Evolutionary conservation across 2,888 invertebrate species (phyloP), one percentile per base, ranked within the genome.

Genomic region (Conus canariensis): DNA sequence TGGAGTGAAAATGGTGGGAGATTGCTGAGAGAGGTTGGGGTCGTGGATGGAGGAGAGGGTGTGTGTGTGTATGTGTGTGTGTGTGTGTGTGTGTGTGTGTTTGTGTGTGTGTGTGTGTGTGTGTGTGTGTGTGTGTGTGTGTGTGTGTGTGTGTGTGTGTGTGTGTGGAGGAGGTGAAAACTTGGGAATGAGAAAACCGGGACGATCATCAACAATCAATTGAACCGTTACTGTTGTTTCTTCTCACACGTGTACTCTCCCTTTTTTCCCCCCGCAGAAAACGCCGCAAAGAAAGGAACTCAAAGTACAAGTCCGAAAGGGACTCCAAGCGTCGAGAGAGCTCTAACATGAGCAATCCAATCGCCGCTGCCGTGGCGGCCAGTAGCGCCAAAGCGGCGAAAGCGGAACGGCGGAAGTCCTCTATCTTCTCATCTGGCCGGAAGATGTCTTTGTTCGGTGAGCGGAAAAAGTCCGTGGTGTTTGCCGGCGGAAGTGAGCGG

Each of bases 361-460:
- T 74, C 45, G 74, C 70, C 85, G 58, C 85, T 8, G 77, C 88
- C 19, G 77, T 82, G 16, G 88, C 82, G 9, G 82, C 74, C 12
- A 74, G 70, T 58, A 60, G 64, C 30, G 67, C 85, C 58, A 74
- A 25, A 16, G 59, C 70, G 45, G 56, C 85, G 56, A 89, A 89
- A 85, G 74, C n/a, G 12, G 60, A n/a, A 12, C 83, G 89, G 10
- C 30, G 88, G 16, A 85, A 85, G 74, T 85, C 85, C 10, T 89
- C 89, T 74, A 58, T 85, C 30, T 85, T 89, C 88, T 58, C 59
- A 22, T 83, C 83, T 7, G 85, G 83, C 59, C 89, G 89, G 1
- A 89, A 89, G 25, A 85, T 85, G 70, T 89, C 89, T 0, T 45
- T 89, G 56, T 85, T 89, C 12, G 85, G 89, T n/a, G 85, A 85